A percentile compares a stretch with the other conserved stretches of the same genome.
Evolutionary conservation across 1,140 invertebrate genomes (phyloP).

Genomic region (Halesus radiatus): DNA sequence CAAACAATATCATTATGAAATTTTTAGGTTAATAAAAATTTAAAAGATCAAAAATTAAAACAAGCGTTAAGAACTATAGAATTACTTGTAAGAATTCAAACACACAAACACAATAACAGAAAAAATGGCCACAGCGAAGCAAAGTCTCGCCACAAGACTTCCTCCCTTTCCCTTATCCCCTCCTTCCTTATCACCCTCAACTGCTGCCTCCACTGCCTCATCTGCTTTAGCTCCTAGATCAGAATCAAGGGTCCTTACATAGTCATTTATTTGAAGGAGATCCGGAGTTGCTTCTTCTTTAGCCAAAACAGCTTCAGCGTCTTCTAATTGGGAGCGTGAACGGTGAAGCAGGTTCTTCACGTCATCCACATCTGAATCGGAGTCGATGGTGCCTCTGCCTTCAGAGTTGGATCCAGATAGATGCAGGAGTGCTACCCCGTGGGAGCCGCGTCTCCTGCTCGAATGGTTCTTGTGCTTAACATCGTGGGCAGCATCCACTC

Average conservation of each 20-base stretch:
- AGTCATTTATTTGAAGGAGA: slow-evolving; percentile 67
- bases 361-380: slow-evolving; percentile 78
- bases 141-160: slow-evolving; percentile 63
- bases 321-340: slow-evolving; percentile 64
- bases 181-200: neutral
- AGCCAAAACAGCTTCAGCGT: slow-evolving; percentile 64
- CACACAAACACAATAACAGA: slow-evolving; percentile 67
- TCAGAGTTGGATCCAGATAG: slow-evolving; percentile 59
- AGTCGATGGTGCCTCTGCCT: slow-evolving; percentile 69
- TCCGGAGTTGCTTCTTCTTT: slow-evolving; percentile 65
- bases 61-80: slow-evolving; percentile 19
- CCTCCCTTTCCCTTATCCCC: slow-evolving; percentile 59
- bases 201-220: slow-evolving; percentile 5
- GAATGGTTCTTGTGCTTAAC: slow-evolving; percentile 34
- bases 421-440: slow-evolving; percentile 31
- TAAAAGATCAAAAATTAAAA: slow-evolving; percentile 42
- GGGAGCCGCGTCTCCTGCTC: slow-evolving; percentile 43
- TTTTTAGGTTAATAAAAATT: slow-evolving; percentile 42
- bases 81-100: slow-evolving; percentile 54
- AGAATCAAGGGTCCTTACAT: slow-evolving; percentile 68
- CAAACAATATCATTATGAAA: slow-evolving; percentile 35
- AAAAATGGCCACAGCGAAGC: slow-evolving; percentile 67
- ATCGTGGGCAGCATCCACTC: slow-evolving; percentile 65
- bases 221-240: slow-evolving; percentile 61
- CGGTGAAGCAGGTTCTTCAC: slow-evolving; percentile 71